A percentile compares a stretch with the other conserved stretches of the same genome.
Conservation (phyloP, 2,888 invertebrate genomes). For the Himalopsyche anomala region DNA sequence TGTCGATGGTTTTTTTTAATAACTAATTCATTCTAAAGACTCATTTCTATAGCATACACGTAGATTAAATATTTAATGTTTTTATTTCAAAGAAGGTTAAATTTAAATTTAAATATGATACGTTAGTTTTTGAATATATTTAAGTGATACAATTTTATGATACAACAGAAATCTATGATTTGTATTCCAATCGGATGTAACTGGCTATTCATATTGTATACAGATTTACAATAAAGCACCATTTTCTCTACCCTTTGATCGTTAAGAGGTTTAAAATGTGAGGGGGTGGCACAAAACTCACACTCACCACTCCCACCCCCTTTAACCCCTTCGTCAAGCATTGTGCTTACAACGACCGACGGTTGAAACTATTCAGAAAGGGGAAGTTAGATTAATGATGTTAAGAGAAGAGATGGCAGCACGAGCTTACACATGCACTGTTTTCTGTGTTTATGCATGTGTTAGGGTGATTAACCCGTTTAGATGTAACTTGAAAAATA, state of each 20-base stretch:
- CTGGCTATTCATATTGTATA: too few relatives aligned
- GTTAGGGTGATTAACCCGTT: conserved; percentile 11
- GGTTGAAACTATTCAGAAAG: conserved; percentile 74
- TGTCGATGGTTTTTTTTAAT: too few relatives aligned
- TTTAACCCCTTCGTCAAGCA: conserved; percentile 69
- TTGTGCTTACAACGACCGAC: conserved; percentile 66
- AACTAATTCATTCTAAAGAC: too few relatives aligned
- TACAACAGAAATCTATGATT: too few relatives aligned
- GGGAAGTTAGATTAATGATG: conserved; percentile 77
- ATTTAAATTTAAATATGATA: too few relatives aligned
- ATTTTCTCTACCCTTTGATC: background rate
- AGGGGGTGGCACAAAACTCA: conserved; percentile 43
- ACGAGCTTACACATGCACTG: conserved; percentile 22
- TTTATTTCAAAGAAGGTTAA: too few relatives aligned
- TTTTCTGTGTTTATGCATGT: conserved; percentile 22
- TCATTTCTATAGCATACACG: too few relatives aligned
- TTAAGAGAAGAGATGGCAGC: conserved; percentile 70
- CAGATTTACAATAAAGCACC: too few relatives aligned
- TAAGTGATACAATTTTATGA: too few relatives aligned
- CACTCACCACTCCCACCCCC: conserved; percentile 53
- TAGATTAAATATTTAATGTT: too few relatives aligned
- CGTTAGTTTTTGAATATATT: too few relatives aligned
- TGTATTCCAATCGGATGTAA: too few relatives aligned
- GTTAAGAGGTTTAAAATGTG: conserved; percentile 7
- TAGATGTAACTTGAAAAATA: background rate